Evolutionary conservation across 2,797 vertebrate genomes (phyloP).

Genomic region (Manis pentadactyla): DNA sequence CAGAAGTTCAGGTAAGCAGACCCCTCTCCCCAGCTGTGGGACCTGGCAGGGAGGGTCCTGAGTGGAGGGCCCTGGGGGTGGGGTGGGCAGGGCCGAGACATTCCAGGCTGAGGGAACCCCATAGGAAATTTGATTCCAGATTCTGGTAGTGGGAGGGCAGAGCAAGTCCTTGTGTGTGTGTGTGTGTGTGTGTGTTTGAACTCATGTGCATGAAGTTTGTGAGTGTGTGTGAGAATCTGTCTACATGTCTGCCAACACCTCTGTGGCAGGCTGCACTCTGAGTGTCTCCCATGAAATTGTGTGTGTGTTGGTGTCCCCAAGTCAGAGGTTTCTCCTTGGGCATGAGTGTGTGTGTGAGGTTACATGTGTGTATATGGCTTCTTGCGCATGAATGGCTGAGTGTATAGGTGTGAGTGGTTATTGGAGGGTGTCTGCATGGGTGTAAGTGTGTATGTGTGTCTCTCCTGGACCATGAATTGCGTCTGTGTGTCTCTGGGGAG

Average conservation of each 20-base stretch:
- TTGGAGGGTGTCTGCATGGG: background rate
- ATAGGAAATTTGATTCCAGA: constrained; percentile 82
- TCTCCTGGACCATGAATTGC: background rate
- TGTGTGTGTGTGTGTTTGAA: background rate
- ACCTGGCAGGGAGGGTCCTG: background rate
- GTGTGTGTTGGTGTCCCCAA: background rate
- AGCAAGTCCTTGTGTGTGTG: background rate
- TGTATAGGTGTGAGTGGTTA: background rate
- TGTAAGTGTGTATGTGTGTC: background rate
- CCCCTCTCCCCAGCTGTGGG: background rate
- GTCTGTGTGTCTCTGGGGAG: background rate
- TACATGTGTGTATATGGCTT: background rate
- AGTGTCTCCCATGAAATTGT: background rate
- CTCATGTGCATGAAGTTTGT: background rate
- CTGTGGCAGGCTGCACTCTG: background rate
- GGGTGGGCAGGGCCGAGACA: constrained; percentile 62
- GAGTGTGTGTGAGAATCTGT: background rate
- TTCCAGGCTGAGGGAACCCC: constrained; percentile 76
- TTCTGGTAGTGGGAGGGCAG: constrained; percentile 67
- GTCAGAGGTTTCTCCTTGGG: background rate
- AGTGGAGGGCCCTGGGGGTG: constrained; percentile 41
- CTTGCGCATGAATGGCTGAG: background rate
- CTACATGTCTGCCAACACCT: background rate
- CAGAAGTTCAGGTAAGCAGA: background rate
- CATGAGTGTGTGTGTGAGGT: background rate